A percentile compares a stretch with the other conserved stretches of the same genome.
These are phyloP conservation scores for Cataglyphis rosenhaueri DNA, from an alignment of 2,888 invertebrate genomes.

Conservation along the genomic window DNA sequence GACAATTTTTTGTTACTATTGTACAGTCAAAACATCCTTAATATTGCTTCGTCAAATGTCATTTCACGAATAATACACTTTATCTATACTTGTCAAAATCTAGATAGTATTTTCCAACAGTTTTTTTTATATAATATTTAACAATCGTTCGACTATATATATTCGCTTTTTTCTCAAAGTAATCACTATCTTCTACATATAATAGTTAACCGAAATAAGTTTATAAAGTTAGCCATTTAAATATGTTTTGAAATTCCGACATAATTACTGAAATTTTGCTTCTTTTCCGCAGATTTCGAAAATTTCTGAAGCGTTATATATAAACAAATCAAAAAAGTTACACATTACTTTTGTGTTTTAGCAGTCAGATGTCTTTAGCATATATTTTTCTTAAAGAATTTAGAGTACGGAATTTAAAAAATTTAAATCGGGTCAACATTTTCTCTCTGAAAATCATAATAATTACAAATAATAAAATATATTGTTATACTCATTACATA, in stretches of 20 bases:
- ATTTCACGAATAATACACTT: background rate
- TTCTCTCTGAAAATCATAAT: background rate
- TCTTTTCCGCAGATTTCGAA: background rate
- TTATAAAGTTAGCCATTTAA: background rate
- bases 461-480: background rate
- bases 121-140: background rate
- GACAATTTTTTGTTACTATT: too few relatives aligned
- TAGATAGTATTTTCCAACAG: background rate
- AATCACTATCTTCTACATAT: background rate
- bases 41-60: background rate
- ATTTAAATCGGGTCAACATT: background rate
- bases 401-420: background rate
- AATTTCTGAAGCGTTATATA: background rate
- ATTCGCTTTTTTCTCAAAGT: background rate
- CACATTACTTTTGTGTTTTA: background rate
- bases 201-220: background rate
- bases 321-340: background rate
- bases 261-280: background rate
- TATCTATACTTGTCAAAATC: background rate
- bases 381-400: background rate
- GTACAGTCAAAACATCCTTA: too few relatives aligned
- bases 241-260: background rate
- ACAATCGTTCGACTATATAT: background rate
- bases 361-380: background rate
- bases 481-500: constrained; percentile 1